Percentiles rank a stretch among this genome's conserved stretches.
phyloP scores from a whole-genome alignment of 2,797 vertebrate species.

The Ptychobarbus kaznakovi region DNA sequence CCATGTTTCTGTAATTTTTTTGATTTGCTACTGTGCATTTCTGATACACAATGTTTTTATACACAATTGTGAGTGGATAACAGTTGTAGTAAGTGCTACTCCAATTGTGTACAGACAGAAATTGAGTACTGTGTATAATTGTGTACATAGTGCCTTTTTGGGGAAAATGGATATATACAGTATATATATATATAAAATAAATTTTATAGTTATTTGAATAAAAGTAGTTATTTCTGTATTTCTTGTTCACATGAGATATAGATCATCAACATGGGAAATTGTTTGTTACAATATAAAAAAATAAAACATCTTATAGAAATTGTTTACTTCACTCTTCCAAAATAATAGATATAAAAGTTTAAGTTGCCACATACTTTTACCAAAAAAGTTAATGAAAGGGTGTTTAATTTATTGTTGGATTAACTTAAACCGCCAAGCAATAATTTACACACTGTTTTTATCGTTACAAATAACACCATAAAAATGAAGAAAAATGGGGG shows the following conservation, averaged over 20 bases:
- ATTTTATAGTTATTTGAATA: neutral
- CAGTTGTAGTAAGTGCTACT: neutral
- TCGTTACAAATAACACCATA: neutral
- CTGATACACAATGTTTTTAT: neutral
- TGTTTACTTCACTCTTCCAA: neutral
- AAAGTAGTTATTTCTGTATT: neutral
- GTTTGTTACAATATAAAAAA: neutral
- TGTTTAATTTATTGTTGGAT: neutral
- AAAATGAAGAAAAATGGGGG: neutral
- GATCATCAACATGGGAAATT: neutral
- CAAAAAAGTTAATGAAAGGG: neutral
- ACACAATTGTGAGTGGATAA: neutral
- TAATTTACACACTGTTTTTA: neutral
- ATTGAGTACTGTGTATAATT: neutral
- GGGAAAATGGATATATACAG: neutral
- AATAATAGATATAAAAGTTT: neutral
- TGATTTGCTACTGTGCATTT: neutral
- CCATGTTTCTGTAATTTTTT: neutral
- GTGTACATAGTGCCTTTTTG: slow-evolving; percentile 14
- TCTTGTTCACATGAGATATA: neutral
- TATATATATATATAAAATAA: neutral
- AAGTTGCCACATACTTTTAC: neutral
- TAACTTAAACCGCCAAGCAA: neutral
- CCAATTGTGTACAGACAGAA: neutral
- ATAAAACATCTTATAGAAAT: neutral